Evolutionary conservation across 2,888 invertebrate species (phyloP), one percentile per base, ranked within the genome.

Genomic region (Drosophila austrosaltans): DNA sequence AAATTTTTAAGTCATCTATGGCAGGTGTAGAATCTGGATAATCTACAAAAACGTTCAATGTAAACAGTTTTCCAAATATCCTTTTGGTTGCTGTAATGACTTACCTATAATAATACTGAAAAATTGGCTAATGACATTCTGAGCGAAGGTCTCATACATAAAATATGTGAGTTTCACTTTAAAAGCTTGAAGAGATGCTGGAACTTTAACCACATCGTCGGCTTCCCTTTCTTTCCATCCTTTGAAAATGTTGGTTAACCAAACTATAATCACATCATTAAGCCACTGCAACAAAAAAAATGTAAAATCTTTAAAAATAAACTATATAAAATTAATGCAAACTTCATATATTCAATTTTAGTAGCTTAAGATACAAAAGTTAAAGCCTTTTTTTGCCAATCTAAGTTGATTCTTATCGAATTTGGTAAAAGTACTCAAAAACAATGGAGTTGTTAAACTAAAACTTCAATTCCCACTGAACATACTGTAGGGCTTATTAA

Each of bases 21-120:
- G 98, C 98, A 20, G 98, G 97, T 87, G 97, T 96, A 0, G 98
- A 98, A 82, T 99, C 98, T 0, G 99, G 99, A 93, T 96, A 99
- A 92, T 98, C 98, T 95, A 75, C 30, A 87, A 36, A 61, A 1
- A 22, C 4, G 6, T n/a, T 3, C 42, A 42, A 28, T 12, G n/a
- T 7, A 12, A 3, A n/a, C 1, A 2, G 10, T 36, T 36, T 36
- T 36, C 10, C 1, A 36, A 36, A 36, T 36, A 36, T 36, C 5
- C 6, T 30, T 36, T 8, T 36, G 8, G 6, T 3, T 32, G 32
- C 6, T 3, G 5, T 28, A 3, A 28, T 6, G 12, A 53, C 73
- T 70, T 92, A 95, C 95, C 95, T 81, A 99, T 98, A 65, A 99
- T 98, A 69, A 99, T 98, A 89, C 97, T 97, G 91, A 99, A 99